Evolutionary conservation across 2,888 invertebrate genomes (phyloP).

Genomic region (Pammene fasciana): DNA sequence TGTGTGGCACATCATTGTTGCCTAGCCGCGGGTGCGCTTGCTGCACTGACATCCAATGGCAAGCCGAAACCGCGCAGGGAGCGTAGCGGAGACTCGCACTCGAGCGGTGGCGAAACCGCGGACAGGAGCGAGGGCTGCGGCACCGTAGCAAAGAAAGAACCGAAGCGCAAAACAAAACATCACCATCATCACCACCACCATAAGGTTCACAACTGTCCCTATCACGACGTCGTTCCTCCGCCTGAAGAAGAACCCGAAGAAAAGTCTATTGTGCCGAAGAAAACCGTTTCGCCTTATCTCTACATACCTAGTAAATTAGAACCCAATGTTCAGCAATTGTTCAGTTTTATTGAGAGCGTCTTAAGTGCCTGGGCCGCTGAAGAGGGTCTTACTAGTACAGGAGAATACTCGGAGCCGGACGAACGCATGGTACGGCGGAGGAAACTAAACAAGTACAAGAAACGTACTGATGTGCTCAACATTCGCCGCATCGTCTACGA

Average conservation of each 20-base stretch:
- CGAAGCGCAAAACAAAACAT: slow-evolving; percentile 68
- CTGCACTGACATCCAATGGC: slow-evolving; percentile 69
- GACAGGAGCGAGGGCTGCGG: slow-evolving; percentile 70
- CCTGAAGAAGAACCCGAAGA: slow-evolving; percentile 70
- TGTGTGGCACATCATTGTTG: slow-evolving; percentile 81
- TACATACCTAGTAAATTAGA: slow-evolving; percentile 85
- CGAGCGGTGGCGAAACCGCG: slow-evolving; percentile 75
- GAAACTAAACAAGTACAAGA: slow-evolving; percentile 84
- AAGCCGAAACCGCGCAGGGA: slow-evolving; percentile 69
- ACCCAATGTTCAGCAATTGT: slow-evolving; percentile 91
- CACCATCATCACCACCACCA: slow-evolving; percentile 75
- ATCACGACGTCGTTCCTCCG: slow-evolving; percentile 69
- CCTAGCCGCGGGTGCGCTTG: slow-evolving; percentile 72
- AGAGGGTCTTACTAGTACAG: slow-evolving; percentile 88
- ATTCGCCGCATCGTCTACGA: slow-evolving; percentile 87
- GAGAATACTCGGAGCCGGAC: slow-evolving; percentile 89
- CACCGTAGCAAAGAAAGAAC: slow-evolving; percentile 57
- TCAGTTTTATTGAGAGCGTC: slow-evolving; percentile 91
- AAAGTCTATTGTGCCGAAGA: slow-evolving; percentile 68
- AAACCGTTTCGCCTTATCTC: slow-evolving; percentile 80
- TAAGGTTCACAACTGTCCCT: slow-evolving; percentile 75
- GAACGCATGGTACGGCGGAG: slow-evolving; percentile 85
- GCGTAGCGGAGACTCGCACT: slow-evolving; percentile 77
- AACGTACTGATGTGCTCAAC: slow-evolving; percentile 86
- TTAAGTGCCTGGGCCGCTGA: slow-evolving; percentile 91